These are phyloP conservation scores for Remorina albescens DNA, from an alignment of 2,797 vertebrate species.

Conservation along the genomic window DNA sequence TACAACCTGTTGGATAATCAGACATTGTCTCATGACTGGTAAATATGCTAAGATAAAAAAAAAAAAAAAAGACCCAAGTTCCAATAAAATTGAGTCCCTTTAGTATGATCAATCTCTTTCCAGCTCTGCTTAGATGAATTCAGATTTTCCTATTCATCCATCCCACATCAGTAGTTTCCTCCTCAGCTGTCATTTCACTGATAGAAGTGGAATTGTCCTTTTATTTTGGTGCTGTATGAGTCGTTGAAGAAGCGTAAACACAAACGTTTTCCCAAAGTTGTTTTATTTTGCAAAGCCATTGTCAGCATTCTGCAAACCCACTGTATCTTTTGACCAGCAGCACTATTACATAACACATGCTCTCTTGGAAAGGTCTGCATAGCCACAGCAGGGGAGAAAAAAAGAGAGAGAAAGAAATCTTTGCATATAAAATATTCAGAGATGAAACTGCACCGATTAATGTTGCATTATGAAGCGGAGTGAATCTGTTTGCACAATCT, in stretches of 20 bases:
- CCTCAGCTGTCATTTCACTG: conserved; percentile 15
- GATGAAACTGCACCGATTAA: conserved; percentile 45
- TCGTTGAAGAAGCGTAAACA: conserved; percentile 33
- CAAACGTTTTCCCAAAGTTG: conserved; percentile 49
- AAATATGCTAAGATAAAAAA: neutral
- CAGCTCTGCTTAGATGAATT: neutral
- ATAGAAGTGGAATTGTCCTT: conserved; percentile 33
- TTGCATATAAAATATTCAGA: conserved; percentile 44
- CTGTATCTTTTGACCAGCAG: conserved; percentile 68
- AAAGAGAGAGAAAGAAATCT: conserved; percentile 7
- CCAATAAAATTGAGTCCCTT: neutral
- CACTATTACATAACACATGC: conserved; percentile 59
- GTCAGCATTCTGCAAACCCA: conserved; percentile 68
- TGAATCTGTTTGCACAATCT: conserved; percentile 44
- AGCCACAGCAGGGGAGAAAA: conserved; percentile 16
- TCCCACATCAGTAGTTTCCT: conserved; percentile 14
- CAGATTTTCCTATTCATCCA: conserved; percentile 1
- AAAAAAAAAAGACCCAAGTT: neutral
- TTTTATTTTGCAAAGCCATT: conserved; percentile 51
- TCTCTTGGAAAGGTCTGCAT: conserved; percentile 55
- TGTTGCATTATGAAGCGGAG: conserved; percentile 44
- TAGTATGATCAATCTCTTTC: neutral
- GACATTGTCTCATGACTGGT: neutral
- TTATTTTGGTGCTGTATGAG: conserved; percentile 11
- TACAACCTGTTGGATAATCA: neutral